These are phyloP conservation scores for Rhagoletis zephyria DNA, from an alignment of 1,140 invertebrate genomes.

Conservation along the genomic window DNA sequence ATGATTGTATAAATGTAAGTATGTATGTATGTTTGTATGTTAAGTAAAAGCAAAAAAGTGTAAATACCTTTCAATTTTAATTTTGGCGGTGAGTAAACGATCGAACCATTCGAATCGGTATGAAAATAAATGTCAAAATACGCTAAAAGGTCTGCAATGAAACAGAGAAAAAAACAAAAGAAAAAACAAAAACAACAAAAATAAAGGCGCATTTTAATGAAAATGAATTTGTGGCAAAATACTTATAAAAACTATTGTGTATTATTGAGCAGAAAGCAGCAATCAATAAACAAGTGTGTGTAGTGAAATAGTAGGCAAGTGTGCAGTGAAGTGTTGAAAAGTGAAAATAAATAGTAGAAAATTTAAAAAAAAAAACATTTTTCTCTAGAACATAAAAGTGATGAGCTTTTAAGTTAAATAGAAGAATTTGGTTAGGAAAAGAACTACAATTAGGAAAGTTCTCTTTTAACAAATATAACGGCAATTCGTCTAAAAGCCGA, in stretches of 20 bases:
- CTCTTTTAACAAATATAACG: too few species aligned
- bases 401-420: too few species aligned
- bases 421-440: too few species aligned
- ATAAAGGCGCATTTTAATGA: slow-evolving; percentile 26
- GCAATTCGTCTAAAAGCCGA: too few species aligned
- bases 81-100: slow-evolving; percentile 80
- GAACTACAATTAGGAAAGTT: too few species aligned
- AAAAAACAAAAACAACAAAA: slow-evolving; percentile 46
- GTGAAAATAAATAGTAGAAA: background rate
- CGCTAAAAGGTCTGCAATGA: slow-evolving; percentile 83
- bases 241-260: slow-evolving; percentile 31
- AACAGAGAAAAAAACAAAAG: slow-evolving; percentile 61
- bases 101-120: slow-evolving; percentile 83
- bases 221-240: background rate
- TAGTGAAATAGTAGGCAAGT: background rate
- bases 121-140: slow-evolving; percentile 85
- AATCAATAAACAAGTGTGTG: slow-evolving; percentile 4
- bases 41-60: slow-evolving; percentile 60
- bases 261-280: slow-evolving; percentile 12
- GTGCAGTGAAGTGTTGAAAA: slow-evolving; percentile 2
- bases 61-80: slow-evolving; percentile 82
- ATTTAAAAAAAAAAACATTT: too few species aligned
- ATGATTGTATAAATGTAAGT: background rate
- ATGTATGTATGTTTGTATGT: slow-evolving; percentile 1
- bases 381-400: too few species aligned